phyloP scores from a whole-genome alignment of 2,797 vertebrate genomes.

The Karalla daura region DNA sequence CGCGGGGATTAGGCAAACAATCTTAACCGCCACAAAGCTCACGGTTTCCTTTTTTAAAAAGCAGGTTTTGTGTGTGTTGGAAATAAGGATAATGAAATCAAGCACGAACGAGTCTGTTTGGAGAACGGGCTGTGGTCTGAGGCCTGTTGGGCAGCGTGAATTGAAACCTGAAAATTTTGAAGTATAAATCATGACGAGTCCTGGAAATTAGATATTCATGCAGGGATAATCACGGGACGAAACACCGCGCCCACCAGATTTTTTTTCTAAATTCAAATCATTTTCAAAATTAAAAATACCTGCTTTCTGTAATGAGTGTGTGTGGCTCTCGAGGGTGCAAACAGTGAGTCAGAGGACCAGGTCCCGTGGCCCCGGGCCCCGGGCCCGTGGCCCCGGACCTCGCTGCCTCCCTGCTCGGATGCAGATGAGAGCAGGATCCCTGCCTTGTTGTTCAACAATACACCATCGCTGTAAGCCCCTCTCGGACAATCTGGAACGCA shows the following conservation, averaged over 20 bases:
- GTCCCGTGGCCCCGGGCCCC: too few relatives aligned
- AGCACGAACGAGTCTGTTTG: conserved; percentile 10
- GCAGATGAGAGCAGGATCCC: conserved; percentile 62
- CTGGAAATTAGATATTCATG: neutral
- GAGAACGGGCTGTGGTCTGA: conserved; percentile 27
- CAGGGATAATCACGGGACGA: too few relatives aligned
- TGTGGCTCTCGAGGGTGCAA: too few relatives aligned
- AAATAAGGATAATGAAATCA: neutral
- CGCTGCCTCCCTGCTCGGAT: conserved; percentile 34
- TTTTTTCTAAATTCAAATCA: too few relatives aligned
- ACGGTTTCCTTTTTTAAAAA: neutral
- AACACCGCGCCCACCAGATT: too few relatives aligned
- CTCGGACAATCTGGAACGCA: conserved; percentile 73
- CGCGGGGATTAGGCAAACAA: conserved; percentile 26
- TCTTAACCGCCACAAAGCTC: neutral
- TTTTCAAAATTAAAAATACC: too few relatives aligned
- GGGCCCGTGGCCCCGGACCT: conserved; percentile 31
- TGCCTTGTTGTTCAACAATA: conserved; percentile 71
- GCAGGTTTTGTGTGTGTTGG: neutral
- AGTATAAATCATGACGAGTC: neutral
- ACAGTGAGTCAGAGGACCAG: too few relatives aligned
- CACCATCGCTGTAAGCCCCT: conserved; percentile 56
- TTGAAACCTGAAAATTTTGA: conserved; percentile 11
- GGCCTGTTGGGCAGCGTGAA: conserved; percentile 23
- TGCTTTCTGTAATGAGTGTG: too few relatives aligned